Conservation (phyloP, 2,888 invertebrate species). For the Epistrophella euchroma region DNA sequence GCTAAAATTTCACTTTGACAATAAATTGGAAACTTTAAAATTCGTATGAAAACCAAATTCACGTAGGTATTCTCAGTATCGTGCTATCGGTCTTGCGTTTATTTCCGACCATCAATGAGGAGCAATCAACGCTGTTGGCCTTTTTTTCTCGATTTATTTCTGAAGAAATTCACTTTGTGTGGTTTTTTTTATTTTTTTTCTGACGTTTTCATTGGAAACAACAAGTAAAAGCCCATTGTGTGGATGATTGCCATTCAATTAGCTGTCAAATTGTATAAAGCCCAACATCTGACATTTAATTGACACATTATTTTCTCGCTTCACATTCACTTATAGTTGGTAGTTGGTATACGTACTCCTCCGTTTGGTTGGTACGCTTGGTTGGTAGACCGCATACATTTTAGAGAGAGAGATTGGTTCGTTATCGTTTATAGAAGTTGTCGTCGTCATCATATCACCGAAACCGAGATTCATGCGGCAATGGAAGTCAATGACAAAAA, state of each 20-base stretch:
- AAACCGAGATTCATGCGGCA: constrained; percentile 12
- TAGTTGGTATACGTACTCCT: not conserved
- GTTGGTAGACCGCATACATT: constrained; percentile 25
- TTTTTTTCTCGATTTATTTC: not conserved
- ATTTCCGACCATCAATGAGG: not conserved
- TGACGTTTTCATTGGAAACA: not conserved
- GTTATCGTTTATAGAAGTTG: not conserved
- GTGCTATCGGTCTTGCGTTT: not conserved
- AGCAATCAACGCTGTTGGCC: constrained; percentile 1
- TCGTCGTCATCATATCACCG: constrained; percentile 1
- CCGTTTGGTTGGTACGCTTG: constrained; percentile 7
- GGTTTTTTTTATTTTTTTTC: not conserved
- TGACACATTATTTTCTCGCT: constrained; percentile 61
- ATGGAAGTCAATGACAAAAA: constrained; percentile 30
- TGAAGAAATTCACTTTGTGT: constrained; percentile 8
- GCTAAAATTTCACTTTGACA: constrained; percentile 20
- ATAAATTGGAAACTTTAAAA: constrained; percentile 1
- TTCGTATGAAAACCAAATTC: not conserved
- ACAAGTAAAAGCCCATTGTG: constrained; percentile 4
- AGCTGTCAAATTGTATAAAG: constrained; percentile 54
- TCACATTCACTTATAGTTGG: constrained; percentile 37
- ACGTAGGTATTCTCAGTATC: not conserved
- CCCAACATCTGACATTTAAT: constrained; percentile 51
- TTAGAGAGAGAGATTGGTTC: not conserved
- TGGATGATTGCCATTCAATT: constrained; percentile 43